Conservation (phyloP, 64 coral and sea anemone genomes). For the Trachythela sp. region DNA sequence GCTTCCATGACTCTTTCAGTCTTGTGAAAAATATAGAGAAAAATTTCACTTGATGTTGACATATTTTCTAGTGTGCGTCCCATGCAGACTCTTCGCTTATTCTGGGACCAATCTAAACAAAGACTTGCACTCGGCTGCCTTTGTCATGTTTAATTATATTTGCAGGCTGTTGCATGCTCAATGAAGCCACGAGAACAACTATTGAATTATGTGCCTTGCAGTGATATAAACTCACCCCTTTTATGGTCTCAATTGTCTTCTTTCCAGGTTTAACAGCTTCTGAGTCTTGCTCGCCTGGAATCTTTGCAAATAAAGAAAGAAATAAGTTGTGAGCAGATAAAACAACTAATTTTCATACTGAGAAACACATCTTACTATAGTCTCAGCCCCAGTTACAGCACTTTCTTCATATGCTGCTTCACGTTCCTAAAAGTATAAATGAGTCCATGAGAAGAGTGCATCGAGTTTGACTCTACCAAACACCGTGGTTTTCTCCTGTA, state of each 20-base stretch:
- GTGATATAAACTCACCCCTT: slow-evolving; percentile 57
- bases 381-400: slow-evolving; percentile 54
- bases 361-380: slow-evolving; percentile 48
- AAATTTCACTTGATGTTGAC: not conserved
- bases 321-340: not conserved
- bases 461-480: not conserved
- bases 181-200: too few relatives aligned
- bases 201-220: not conserved
- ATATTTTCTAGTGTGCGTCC: too few relatives aligned
- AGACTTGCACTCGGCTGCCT: too few relatives aligned
- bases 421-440: slow-evolving; percentile 44
- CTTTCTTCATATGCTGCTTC: slow-evolving; percentile 75
- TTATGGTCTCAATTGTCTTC: slow-evolving; percentile 88
- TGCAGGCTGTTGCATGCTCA: too few relatives aligned
- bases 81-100: too few relatives aligned
- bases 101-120: too few relatives aligned
- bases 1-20: slow-evolving; percentile 95
- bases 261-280: slow-evolving; percentile 91
- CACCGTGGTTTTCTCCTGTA: too few relatives aligned
- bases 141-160: too few relatives aligned
- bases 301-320: slow-evolving; percentile 39
- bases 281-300: slow-evolving; percentile 78
- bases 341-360: not conserved
- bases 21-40: slow-evolving; percentile 25
- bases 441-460: not conserved